Evolutionary conservation across 2,888 invertebrate species (phyloP).

Genomic region (Drosophila tanythrix): DNA sequence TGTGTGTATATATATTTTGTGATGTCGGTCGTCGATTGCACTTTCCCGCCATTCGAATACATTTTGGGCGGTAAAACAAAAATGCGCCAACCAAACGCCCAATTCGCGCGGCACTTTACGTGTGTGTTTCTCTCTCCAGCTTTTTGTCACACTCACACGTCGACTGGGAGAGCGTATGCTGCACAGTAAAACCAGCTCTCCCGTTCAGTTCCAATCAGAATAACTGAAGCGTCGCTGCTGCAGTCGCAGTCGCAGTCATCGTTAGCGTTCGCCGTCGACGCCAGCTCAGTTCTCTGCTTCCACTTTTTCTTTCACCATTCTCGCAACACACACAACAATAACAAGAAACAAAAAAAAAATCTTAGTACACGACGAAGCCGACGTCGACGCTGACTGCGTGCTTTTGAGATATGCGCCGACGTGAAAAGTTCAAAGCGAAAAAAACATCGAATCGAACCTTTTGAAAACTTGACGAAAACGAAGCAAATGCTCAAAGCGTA

Average conservation of each 20-base stretch:
- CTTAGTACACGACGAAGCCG: conserved; percentile 44
- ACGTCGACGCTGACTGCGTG: conserved; percentile 29
- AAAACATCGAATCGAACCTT: conserved; percentile 57
- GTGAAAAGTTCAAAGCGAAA: conserved; percentile 69
- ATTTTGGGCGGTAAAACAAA: conserved; percentile 78
- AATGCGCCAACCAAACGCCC: conserved; percentile 77
- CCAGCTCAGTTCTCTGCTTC: conserved; percentile 26
- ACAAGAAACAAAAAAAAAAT: conserved; percentile 51
- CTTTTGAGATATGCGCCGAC: conserved; percentile 52
- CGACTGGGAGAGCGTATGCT: conserved; percentile 29
- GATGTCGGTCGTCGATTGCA: conserved; percentile 68
- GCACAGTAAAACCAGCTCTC: conserved; percentile 61
- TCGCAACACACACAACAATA: conserved; percentile 33
- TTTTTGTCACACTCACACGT: conserved; percentile 54
- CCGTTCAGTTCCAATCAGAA: conserved; percentile 72
- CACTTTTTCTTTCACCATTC: conserved; percentile 68
- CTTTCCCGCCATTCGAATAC: conserved; percentile 72
- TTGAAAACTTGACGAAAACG: conserved; percentile 73
- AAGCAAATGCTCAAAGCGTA: conserved; percentile 53
- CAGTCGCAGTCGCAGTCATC: conserved; percentile 7
- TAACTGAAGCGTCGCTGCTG: conserved; percentile 39
- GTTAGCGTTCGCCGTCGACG: conserved; percentile 21
- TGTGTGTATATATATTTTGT: conserved; percentile 12
- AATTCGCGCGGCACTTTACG: conserved; percentile 73
- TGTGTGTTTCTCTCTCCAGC: conserved; percentile 33